Evolutionary conservation across 1,140 invertebrate species (phyloP).

Genomic region (Halyomorpha halys): DNA sequence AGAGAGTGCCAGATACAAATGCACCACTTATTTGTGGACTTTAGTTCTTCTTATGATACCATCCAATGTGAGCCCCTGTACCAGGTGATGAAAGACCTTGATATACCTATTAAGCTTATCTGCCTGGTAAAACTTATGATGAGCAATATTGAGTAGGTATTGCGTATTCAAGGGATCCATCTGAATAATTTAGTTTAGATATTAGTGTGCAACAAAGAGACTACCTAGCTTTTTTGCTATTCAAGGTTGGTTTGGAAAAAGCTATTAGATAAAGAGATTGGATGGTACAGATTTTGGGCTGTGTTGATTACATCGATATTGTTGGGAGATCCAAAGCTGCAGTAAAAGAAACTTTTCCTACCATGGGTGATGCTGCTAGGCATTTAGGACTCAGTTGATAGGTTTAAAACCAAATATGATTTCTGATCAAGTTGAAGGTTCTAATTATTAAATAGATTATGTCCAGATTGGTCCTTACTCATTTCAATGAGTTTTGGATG

Average conservation of each 20-base stretch:
- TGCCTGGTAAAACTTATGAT: neutral
- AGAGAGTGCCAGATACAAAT: neutral
- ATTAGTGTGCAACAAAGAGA: too few relatives aligned
- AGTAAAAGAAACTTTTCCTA: neutral
- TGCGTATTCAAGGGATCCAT: neutral
- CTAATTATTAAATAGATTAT: neutral
- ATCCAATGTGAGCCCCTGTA: neutral
- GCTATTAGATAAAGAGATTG: neutral
- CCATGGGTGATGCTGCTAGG: too few relatives aligned
- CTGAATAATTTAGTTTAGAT: neutral
- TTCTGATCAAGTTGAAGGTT: neutral
- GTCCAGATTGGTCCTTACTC: too few relatives aligned
- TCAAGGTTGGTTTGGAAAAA: too few relatives aligned
- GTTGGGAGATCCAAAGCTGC: neutral
- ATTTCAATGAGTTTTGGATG: neutral
- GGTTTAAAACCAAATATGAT: neutral
- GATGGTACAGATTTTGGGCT: neutral
- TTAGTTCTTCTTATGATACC: neutral
- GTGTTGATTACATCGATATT: neutral
- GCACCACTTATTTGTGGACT: neutral
- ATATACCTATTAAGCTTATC: constrained; percentile 1
- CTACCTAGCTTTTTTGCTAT: too few relatives aligned
- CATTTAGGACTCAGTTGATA: too few relatives aligned
- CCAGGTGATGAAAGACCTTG: neutral
- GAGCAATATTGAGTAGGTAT: neutral